Base-by-base conservation (phyloP, 64 coral and sea anemone species). In the Anthopleura sola region DNA sequence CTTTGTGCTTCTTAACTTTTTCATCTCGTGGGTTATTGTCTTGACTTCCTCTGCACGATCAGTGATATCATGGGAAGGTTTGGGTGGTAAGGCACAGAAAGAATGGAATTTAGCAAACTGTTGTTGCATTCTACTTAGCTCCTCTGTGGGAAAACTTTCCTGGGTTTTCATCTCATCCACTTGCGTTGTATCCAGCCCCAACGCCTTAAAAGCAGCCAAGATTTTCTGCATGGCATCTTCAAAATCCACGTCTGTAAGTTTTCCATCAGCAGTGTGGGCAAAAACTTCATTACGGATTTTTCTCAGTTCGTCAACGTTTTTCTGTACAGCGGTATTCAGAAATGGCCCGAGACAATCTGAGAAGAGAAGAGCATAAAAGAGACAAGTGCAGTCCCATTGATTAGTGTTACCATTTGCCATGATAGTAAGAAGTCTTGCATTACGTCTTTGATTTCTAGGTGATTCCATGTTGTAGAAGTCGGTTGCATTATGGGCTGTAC, bases 261-360 rank as follows among this genome's bases (percentile, higher is more conserved):
- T 56, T 81, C 87, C 87, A 68, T 82, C 76, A 19, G 57, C 26
- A 8, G 56, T 68, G 51, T 89, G 87, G 17, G 87, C 87, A 82
- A 89, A 82, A 15, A 48, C 78, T 89, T 89, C 20, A 47, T 89
- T 89, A 50, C 87, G 87, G 82, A 89, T 56, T 37, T 82, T 1
- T 31, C 87, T 60, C 0, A 89, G 14, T 60, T 82, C 46, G 64
- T 89, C 80, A 38, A 89, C 80, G 18, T 39, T 83, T 38, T 17
- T 66, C 31, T 69, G 26, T 33, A 89, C 78, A 23, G 46, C 60
- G 56, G 37, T 10, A 38, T 29, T 69, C 0, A 66, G 37, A 69
- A 15, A 29, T 17, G 55, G 23, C 37, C 87, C 87, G 37, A 89
- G 37, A 83, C 78, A 64, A 38, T 89, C 87, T n/a, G 87, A 89